These are phyloP conservation scores for Cosmorhoe ocellata DNA, from an alignment of 2,888 invertebrate genomes.

Conservation along the genomic window DNA sequence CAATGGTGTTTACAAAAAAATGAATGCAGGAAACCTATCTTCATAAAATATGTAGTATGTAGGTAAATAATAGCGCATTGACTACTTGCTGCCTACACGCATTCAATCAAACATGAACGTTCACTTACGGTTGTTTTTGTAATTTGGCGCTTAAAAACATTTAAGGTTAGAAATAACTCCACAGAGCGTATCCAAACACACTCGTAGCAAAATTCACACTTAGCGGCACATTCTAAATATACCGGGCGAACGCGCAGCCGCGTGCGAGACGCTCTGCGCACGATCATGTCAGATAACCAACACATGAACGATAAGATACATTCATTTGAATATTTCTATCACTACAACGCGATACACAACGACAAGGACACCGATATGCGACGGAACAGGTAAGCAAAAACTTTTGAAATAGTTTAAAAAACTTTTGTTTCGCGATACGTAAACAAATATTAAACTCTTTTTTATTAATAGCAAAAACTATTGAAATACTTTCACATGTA, in stretches of 20 bases:
- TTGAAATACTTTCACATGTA: slow-evolving; percentile 59
- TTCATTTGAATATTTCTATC: slow-evolving; percentile 57
- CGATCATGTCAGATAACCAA: slow-evolving; percentile 63
- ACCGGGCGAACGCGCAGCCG: slow-evolving; percentile 71
- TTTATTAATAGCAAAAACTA: slow-evolving; percentile 56
- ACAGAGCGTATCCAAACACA: slow-evolving; percentile 57
- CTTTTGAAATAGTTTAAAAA: slow-evolving; percentile 48
- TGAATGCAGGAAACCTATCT: no score
- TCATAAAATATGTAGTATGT: no score
- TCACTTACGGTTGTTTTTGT: background rate
- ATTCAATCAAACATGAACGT: no score
- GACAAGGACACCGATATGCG: slow-evolving; percentile 63
- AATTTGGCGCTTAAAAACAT: slow-evolving; percentile 40
- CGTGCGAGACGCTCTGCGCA: slow-evolving; percentile 56
- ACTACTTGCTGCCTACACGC: no score
- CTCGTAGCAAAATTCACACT: slow-evolving; percentile 53
- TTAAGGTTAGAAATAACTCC: slow-evolving; percentile 48
- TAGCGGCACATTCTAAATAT: slow-evolving; percentile 77
- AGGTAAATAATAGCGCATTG: no score
- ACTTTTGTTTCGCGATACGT: slow-evolving; percentile 46
- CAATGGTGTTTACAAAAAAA: no score
- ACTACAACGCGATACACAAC: slow-evolving; percentile 44
- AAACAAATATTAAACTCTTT: slow-evolving; percentile 46
- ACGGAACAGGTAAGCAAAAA: slow-evolving; percentile 70
- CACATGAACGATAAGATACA: slow-evolving; percentile 71